Conservation (phyloP, 2,888 invertebrate species). For the Crocallis elinguaria region DNA sequence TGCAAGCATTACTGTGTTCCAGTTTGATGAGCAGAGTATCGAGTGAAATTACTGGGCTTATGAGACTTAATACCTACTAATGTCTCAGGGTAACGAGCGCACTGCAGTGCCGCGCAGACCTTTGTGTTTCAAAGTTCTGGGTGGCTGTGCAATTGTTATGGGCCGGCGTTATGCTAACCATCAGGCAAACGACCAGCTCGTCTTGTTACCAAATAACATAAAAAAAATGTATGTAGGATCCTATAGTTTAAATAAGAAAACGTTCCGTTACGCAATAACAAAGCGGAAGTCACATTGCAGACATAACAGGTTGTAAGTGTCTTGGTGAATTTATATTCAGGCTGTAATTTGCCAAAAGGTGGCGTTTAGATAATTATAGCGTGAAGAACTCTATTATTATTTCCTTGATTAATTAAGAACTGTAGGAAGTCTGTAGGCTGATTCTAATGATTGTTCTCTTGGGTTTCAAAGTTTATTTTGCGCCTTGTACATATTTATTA, state of each 20-base stretch:
- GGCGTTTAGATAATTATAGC: not conserved
- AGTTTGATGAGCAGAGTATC: no score
- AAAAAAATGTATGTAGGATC: not conserved
- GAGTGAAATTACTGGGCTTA: no score
- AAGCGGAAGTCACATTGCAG: constrained; percentile 8
- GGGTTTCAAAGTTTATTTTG: not conserved
- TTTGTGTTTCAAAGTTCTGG: no score
- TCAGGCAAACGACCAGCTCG: no score
- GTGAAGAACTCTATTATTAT: not conserved
- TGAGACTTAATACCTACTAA: no score
- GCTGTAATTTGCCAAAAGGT: not conserved
- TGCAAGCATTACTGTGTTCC: no score
- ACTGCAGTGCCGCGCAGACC: no score
- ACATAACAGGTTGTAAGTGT: no score
- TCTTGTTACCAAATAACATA: no score
- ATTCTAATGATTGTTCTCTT: not conserved
- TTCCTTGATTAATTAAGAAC: not conserved
- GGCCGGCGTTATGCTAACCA: no score
- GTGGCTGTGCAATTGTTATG: no score
- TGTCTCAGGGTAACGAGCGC: no score
- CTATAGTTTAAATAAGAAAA: constrained; percentile 6
- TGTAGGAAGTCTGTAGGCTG: not conserved
- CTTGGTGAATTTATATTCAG: not conserved
- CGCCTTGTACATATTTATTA: not conserved
- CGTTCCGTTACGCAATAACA: constrained; percentile 19